phyloP scores from a whole-genome alignment of 1,140 invertebrate species.

The Sinonovacula constricta region DNA sequence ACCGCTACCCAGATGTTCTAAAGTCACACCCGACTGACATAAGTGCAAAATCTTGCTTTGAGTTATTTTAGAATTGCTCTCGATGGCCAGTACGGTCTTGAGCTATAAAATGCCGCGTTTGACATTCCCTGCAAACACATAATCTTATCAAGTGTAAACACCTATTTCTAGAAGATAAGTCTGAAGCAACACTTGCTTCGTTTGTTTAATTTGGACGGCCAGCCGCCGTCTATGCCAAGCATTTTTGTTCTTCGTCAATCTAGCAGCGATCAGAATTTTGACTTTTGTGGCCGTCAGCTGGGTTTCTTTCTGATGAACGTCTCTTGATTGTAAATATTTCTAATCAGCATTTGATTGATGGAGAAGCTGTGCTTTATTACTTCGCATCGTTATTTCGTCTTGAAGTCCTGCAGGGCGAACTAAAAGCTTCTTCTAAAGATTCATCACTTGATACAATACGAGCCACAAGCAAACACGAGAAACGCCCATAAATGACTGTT shows the following conservation, averaged over 20 bases:
- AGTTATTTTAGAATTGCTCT: too few species aligned
- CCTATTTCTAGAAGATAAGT: conserved; percentile 43
- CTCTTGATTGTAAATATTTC: neutral
- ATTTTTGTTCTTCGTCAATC: neutral
- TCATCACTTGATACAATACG: neutral
- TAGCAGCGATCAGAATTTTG: conserved; percentile 9
- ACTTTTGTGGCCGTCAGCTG: conserved; percentile 42
- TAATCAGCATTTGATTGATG: neutral
- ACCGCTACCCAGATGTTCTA: too few species aligned
- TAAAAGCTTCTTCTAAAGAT: neutral
- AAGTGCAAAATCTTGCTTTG: too few species aligned
- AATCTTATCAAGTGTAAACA: conserved; percentile 43
- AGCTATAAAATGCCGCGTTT: conserved; percentile 32
- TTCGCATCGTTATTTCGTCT: neutral
- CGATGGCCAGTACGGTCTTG: too few species aligned
- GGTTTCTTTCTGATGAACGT: neutral
- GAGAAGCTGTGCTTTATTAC: neutral
- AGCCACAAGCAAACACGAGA: too few species aligned
- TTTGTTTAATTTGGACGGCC: neutral
- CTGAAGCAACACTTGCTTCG: neutral
- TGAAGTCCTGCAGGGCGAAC: neutral
- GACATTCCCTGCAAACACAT: conserved; percentile 32
- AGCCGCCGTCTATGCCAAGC: neutral
- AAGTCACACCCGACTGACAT: too few species aligned
- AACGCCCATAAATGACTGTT: too few species aligned